A percentile compares a stretch with the other conserved stretches of the same genome.
Evolutionary conservation across 2,888 invertebrate species (phyloP).

Genomic region (Amphipoea oculea): DNA sequence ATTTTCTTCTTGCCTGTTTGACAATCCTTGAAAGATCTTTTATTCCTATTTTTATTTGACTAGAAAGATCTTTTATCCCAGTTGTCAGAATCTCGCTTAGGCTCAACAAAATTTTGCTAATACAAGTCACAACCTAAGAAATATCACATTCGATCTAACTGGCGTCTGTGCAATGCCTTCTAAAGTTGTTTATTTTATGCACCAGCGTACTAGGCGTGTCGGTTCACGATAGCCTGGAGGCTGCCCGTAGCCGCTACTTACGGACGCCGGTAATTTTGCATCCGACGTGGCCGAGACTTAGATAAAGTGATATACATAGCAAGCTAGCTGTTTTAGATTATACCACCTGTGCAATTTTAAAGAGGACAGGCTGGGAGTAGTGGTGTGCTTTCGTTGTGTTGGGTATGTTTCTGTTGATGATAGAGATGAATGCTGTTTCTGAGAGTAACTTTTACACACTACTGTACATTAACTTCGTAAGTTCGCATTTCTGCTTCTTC

Average conservation of each 20-base stretch:
- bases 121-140: conserved; percentile 22
- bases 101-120: neutral
- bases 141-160: conserved; percentile 25
- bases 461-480: neutral
- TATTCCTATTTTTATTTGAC: too few relatives aligned
- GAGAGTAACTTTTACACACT: neutral
- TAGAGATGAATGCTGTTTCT: conserved; percentile 9
- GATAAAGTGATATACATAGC: conserved; percentile 57
- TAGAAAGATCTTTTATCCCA: neutral
- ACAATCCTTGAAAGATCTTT: neutral
- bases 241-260: conserved; percentile 78
- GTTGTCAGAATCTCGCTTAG: neutral
- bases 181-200: conserved; percentile 72
- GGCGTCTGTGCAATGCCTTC: conserved; percentile 54
- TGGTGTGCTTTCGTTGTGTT: neutral
- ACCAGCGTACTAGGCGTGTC: conserved; percentile 77
- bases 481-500: neutral
- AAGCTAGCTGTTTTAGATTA: conserved; percentile 54
- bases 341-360: conserved; percentile 61
- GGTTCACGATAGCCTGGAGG: conserved; percentile 80
- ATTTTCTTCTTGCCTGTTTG: neutral
- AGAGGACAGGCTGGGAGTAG: conserved; percentile 34
- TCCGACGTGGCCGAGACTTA: conserved; percentile 60
- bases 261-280: conserved; percentile 68
- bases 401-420: neutral